Conservation (phyloP, 2,113 vertebrate species). For the Anguilla japonica region DNA sequence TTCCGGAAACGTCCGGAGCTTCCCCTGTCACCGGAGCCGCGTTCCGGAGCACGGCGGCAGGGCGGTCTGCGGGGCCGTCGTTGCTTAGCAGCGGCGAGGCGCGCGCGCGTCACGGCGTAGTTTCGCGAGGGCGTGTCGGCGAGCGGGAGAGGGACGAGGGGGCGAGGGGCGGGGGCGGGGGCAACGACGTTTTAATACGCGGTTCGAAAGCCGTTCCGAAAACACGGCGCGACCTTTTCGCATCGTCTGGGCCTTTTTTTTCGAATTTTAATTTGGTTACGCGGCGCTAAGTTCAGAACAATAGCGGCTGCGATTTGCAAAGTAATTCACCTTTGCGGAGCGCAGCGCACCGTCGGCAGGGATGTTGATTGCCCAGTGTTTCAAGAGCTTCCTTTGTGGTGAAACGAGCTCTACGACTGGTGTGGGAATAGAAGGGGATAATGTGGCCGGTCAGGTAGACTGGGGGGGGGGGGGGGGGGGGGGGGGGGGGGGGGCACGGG, state of each 20-base stretch:
- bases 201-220: constrained; percentile 57
- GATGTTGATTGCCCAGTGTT: not conserved
- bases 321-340: not conserved
- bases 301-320: not conserved
- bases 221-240: constrained; percentile 18
- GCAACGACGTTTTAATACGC: constrained; percentile 56
- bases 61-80: not conserved
- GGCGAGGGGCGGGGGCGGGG: no score
- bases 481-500: not conserved
- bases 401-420: not conserved
- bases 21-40: not conserved
- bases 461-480: not conserved
- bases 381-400: not conserved
- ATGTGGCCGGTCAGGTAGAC: not conserved
- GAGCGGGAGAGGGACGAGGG: not conserved
- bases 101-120: no score
- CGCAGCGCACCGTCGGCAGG: not conserved
- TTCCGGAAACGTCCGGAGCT: not conserved
- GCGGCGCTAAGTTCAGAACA: not conserved
- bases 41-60: not conserved
- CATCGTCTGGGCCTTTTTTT: not conserved
- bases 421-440: not conserved
- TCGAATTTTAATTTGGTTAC: constrained; percentile 9
- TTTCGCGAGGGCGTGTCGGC: not conserved
- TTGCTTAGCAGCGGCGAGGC: not conserved